phyloP scores from a whole-genome alignment of 2,797 vertebrate genomes.

The Peromyscus melanophrys region DNA sequence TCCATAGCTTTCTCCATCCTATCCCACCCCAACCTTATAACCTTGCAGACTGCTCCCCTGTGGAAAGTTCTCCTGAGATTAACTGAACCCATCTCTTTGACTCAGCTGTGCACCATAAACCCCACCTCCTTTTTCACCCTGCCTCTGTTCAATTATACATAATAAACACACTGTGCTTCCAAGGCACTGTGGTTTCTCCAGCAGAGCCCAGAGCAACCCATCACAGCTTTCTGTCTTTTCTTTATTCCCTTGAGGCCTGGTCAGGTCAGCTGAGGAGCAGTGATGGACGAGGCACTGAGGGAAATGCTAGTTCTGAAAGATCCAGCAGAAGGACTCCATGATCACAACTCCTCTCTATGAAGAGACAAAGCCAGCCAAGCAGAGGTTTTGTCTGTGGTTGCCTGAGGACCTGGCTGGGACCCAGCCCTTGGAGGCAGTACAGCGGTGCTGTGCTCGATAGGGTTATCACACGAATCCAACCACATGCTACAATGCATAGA shows the following conservation, averaged over 20 bases:
- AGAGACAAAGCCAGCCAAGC: neutral
- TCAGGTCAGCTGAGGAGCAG: neutral
- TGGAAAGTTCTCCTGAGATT: neutral
- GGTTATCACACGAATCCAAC: neutral
- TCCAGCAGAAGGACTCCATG: neutral
- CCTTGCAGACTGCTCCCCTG: neutral
- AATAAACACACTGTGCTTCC: neutral
- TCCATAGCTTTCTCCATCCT: neutral
- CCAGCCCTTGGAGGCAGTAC: neutral
- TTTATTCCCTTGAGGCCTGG: neutral
- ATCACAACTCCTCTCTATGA: neutral
- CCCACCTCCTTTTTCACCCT: no score
- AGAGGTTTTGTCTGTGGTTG: neutral
- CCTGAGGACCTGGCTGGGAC: neutral
- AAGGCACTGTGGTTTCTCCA: neutral
- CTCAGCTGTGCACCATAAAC: neutral
- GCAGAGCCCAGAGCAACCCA: neutral
- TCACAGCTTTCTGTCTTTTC: neutral
- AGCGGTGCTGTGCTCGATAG: rapidly evolving
- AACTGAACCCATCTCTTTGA: neutral
- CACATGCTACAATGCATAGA: neutral
- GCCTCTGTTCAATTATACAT: neutral
- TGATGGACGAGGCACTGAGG: neutral
- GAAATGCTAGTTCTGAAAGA: conserved; percentile 22
- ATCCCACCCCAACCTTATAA: neutral